phyloP scores from a whole-genome alignment of 2,797 vertebrate species.

The Cuniculus paca region DNA sequence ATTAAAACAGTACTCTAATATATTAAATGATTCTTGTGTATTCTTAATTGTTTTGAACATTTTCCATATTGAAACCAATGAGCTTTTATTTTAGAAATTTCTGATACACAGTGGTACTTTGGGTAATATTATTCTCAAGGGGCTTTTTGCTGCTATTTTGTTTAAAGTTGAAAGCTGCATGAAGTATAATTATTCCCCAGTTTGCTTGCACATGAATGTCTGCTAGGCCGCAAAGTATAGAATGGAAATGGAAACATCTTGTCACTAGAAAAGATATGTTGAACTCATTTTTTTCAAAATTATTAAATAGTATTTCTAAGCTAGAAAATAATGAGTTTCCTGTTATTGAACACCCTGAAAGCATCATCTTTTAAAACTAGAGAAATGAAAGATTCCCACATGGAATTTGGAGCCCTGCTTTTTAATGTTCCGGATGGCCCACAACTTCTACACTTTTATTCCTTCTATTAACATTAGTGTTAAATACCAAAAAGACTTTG shows the following conservation, averaged over 20 bases:
- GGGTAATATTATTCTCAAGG: not conserved
- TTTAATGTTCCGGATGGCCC: not conserved
- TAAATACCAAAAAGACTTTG: conserved; percentile 28
- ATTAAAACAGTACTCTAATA: conserved; percentile 69
- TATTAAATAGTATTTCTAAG: conserved; percentile 66
- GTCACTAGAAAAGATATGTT: conserved; percentile 53
- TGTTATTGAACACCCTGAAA: conserved; percentile 57
- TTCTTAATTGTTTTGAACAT: conserved; percentile 60
- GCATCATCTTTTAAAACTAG: conserved; percentile 23
- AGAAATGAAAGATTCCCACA: not conserved
- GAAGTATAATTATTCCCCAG: not conserved
- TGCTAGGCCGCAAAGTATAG: not conserved
- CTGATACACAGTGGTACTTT: not conserved
- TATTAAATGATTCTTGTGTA: conserved; percentile 65
- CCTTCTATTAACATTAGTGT: not conserved
- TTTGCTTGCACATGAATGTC: conserved; percentile 18
- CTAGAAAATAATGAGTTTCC: conserved; percentile 14
- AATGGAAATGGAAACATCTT: conserved; percentile 50
- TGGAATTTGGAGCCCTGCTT: not conserved
- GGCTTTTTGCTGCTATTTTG: conserved; percentile 43
- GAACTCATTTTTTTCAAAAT: conserved; percentile 68
- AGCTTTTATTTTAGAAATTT: conserved; percentile 35
- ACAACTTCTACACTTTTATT: not conserved
- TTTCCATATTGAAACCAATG: conserved; percentile 69
- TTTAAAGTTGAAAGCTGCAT: conserved; percentile 50